phyloP scores from a whole-genome alignment of 2,888 invertebrate species.

The Callosobruchus maculatus region DNA sequence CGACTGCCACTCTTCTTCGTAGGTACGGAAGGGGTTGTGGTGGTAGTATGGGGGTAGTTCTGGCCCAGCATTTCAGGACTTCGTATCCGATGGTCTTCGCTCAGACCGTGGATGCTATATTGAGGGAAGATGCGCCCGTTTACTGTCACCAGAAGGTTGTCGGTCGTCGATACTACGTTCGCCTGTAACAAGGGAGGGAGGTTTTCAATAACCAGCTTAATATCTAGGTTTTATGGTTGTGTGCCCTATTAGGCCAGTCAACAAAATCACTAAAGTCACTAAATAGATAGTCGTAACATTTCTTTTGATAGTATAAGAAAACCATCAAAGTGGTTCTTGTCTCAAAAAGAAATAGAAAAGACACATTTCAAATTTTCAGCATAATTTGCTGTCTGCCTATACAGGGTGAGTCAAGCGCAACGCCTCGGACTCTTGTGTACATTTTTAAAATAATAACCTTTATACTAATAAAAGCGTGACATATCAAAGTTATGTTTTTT shows the following conservation, averaged over 20 bases:
- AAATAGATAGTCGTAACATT: no score
- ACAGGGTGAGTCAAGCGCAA: no score
- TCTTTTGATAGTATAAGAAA: no score
- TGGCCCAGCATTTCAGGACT: conserved; percentile 66
- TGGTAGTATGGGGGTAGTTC: conserved; percentile 71
- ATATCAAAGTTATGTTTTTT: no score
- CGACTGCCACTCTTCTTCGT: conserved; percentile 72
- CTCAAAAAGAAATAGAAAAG: no score
- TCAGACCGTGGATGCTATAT: conserved; percentile 51
- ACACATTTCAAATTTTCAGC: no score
- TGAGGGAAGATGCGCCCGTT: conserved; percentile 66
- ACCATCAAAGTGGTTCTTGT: no score
- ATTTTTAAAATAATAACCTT: no score
- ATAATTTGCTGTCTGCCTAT: no score
- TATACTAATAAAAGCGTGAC: no score
- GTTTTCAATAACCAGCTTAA: not conserved
- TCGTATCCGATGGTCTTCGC: conserved; percentile 60
- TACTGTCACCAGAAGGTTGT: conserved; percentile 66
- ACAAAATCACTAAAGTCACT: no score
- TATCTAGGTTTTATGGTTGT: not conserved
- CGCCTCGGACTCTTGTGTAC: no score
- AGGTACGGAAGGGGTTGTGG: conserved; percentile 59
- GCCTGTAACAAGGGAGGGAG: conserved; percentile 43
- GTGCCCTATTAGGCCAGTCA: not conserved
- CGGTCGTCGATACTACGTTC: conserved; percentile 81